These are phyloP conservation scores for Platygyra sinensis DNA, from an alignment of 64 coral and sea anemone species.

Conservation along the genomic window DNA sequence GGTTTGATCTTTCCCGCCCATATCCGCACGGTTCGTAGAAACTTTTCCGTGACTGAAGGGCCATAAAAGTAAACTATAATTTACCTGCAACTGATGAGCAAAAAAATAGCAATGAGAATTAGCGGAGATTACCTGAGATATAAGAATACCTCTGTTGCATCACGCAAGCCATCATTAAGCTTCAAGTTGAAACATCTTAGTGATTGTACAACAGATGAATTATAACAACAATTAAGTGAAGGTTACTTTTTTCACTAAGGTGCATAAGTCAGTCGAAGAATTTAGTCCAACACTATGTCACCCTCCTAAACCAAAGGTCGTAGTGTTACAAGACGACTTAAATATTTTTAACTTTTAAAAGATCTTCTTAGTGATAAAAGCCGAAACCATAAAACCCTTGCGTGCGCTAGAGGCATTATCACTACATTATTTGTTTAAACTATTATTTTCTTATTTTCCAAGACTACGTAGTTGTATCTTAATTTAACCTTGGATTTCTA, in stretches of 20 bases:
- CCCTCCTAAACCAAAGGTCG: neutral
- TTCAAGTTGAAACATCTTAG: neutral
- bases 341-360: neutral
- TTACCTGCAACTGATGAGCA: neutral
- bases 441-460: neutral
- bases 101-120: neutral
- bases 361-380: neutral
- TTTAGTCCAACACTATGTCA: neutral
- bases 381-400: neutral
- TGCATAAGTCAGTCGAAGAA: neutral
- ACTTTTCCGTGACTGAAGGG: neutral
- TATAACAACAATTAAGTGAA: neutral
- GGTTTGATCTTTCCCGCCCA: neutral
- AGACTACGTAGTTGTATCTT: neutral
- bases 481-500: neutral
- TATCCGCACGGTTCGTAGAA: neutral
- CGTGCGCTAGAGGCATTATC: neutral
- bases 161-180: neutral
- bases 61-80: neutral
- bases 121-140: neutral
- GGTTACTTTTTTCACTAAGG: neutral
- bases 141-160: neutral
- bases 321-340: neutral
- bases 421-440: neutral
- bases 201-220: neutral